A percentile compares a stretch with the other conserved stretches of the same genome.
These are phyloP conservation scores for Acrossocheilus wenchowensis DNA, from an alignment of 2,797 vertebrate species.

Conservation along the genomic window DNA sequence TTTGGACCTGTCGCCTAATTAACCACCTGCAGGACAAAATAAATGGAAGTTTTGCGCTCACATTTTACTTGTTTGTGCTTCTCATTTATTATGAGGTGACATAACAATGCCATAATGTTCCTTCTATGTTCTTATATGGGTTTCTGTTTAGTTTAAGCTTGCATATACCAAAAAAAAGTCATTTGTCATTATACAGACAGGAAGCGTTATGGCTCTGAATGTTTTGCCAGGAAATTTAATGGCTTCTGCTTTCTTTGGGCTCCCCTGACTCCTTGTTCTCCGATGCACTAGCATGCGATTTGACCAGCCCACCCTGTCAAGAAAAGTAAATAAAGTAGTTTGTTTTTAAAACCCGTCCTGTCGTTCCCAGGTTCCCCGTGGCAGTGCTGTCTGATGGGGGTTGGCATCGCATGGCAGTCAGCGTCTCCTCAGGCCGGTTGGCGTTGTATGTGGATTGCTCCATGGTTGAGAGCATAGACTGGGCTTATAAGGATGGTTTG, in stretches of 20 bases:
- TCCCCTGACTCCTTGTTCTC: not conserved
- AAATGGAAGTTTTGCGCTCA: slow-evolving; percentile 14
- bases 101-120: slow-evolving; percentile 12
- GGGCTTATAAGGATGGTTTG: slow-evolving; percentile 80
- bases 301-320: not conserved
- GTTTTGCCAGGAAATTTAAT: slow-evolving; percentile 12
- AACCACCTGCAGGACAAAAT: slow-evolving; percentile 25
- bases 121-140: slow-evolving; percentile 20
- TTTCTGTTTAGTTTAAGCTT: slow-evolving; percentile 36
- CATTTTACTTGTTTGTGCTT: slow-evolving; percentile 24
- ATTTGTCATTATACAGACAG: slow-evolving; percentile 9
- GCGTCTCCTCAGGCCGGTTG: slow-evolving; percentile 79
- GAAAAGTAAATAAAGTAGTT: not conserved
- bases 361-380: slow-evolving; percentile 81
- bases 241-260: not conserved
- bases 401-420: slow-evolving; percentile 84
- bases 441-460: slow-evolving; percentile 85
- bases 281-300: not conserved
- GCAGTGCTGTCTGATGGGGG: slow-evolving; percentile 78
- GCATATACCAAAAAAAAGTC: slow-evolving; percentile 8
- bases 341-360: not conserved
- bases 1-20: slow-evolving; percentile 46
- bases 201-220: slow-evolving; percentile 2
- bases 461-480: slow-evolving; percentile 84
- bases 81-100: slow-evolving; percentile 27